phyloP scores from a whole-genome alignment of 2,888 invertebrate genomes.

The Colletes collaris region DNA sequence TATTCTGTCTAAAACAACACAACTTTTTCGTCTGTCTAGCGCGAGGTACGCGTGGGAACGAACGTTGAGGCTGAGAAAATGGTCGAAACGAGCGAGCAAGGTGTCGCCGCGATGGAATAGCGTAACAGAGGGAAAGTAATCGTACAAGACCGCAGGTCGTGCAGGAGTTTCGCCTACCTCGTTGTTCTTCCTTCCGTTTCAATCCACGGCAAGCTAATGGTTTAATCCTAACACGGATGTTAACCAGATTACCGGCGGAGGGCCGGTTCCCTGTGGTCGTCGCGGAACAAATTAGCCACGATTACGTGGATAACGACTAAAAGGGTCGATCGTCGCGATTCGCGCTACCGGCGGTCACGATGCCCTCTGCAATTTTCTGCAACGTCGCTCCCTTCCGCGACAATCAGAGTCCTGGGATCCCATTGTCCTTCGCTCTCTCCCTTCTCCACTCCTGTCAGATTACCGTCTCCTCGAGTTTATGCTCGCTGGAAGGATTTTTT shows the following conservation, averaged over 20 bases:
- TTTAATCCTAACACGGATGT: constrained; percentile 78
- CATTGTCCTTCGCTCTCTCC: neutral
- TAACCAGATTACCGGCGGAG: constrained; percentile 76
- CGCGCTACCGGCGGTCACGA: constrained; percentile 53
- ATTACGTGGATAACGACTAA: constrained; percentile 76
- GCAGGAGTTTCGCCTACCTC: constrained; percentile 6
- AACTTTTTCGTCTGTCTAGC: too few species aligned
- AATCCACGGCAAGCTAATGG: constrained; percentile 65
- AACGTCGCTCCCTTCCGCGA: constrained; percentile 45
- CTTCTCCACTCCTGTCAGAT: neutral
- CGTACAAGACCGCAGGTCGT: constrained; percentile 57
- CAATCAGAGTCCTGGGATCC: neutral
- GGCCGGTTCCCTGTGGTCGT: constrained; percentile 67
- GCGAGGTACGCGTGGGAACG: too few species aligned
- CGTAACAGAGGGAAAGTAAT: constrained; percentile 62
- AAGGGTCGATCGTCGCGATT: constrained; percentile 64
- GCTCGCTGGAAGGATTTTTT: too few species aligned
- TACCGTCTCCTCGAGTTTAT: constrained; percentile 10
- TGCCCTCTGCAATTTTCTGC: constrained; percentile 62
- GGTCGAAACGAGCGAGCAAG: constrained; percentile 17
- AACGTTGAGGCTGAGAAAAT: neutral
- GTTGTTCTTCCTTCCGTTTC: constrained; percentile 37
- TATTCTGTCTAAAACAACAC: too few species aligned
- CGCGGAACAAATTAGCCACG: constrained; percentile 77
- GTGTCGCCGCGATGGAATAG: constrained; percentile 25